These are phyloP conservation scores for Acropternis orthonyx DNA, from an alignment of 2,797 vertebrate species.

Conservation along the genomic window DNA sequence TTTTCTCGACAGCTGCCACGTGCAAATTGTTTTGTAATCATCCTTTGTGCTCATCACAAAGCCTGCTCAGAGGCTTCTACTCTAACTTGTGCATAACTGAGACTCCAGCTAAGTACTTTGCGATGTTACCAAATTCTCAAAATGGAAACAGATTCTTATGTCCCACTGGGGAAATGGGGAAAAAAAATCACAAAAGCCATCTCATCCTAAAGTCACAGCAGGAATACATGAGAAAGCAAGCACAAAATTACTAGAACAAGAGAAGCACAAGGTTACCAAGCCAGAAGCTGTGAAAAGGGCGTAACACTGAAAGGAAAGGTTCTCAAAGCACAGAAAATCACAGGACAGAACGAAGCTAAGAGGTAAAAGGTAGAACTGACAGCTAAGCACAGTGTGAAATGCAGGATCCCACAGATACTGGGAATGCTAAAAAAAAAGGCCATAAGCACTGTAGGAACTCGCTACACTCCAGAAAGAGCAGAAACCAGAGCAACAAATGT, in stretches of 20 bases:
- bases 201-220: not conserved
- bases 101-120: not conserved
- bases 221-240: not conserved
- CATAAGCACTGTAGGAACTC: not conserved
- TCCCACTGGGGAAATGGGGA: not conserved
- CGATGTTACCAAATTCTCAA: not conserved
- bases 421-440: constrained; percentile 2
- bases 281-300: not conserved
- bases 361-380: constrained; percentile 11
- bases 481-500: not conserved
- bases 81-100: not conserved
- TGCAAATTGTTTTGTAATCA: not conserved
- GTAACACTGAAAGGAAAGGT: not conserved
- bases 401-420: not conserved
- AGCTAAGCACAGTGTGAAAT: not conserved
- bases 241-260: not conserved
- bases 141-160: not conserved
- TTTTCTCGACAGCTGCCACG: not conserved
- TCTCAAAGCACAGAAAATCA: not conserved
- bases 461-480: not conserved
- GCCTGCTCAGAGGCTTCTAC: not conserved
- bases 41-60: not conserved
- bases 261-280: not conserved
- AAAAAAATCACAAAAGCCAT: not conserved
- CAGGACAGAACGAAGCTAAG: not conserved